These are phyloP conservation scores for Pseudomyrmex cubaensis DNA, from an alignment of 1,140 invertebrate genomes.

Conservation along the genomic window DNA sequence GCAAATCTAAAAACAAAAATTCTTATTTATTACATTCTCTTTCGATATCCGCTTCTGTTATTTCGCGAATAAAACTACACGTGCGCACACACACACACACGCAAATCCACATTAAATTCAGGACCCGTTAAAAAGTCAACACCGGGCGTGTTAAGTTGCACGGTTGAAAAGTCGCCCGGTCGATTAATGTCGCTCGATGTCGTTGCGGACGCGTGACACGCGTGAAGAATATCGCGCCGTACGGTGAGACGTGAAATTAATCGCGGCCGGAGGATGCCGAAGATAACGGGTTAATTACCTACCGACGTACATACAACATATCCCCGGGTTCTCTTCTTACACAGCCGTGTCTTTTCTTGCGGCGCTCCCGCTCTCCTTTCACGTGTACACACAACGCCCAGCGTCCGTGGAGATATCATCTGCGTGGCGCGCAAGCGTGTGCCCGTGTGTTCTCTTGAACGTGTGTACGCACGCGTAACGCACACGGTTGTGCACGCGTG, in stretches of 20 bases:
- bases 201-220: slow-evolving; percentile 31
- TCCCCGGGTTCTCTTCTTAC: slow-evolving; percentile 39
- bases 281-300: slow-evolving; percentile 79
- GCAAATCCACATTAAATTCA: not conserved
- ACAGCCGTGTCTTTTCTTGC: slow-evolving; percentile 28
- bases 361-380: slow-evolving; percentile 38
- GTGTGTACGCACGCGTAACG: slow-evolving; percentile 2
- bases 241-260: slow-evolving; percentile 78
- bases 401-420: slow-evolving; percentile 52
- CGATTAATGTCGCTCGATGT: slow-evolving; percentile 62
- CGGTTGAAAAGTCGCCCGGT: slow-evolving; percentile 29
- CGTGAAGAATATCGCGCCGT: slow-evolving; percentile 43
- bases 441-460: not conserved
- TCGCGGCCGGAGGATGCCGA: slow-evolving; percentile 68
- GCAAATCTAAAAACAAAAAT: not conserved
- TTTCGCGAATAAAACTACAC: not conserved
- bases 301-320: slow-evolving; percentile 32
- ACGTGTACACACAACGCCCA: slow-evolving; percentile 30
- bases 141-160: slow-evolving; percentile 25
- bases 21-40: slow-evolving; percentile 1
- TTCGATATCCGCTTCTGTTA: slow-evolving; percentile 14
- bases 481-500: not conserved
- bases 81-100: not conserved
- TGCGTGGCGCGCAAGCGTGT: slow-evolving; percentile 31
- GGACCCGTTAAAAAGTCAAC: not conserved